phyloP scores from a whole-genome alignment of 2,888 invertebrate species.

The Hofmannophila pseudospretella region DNA sequence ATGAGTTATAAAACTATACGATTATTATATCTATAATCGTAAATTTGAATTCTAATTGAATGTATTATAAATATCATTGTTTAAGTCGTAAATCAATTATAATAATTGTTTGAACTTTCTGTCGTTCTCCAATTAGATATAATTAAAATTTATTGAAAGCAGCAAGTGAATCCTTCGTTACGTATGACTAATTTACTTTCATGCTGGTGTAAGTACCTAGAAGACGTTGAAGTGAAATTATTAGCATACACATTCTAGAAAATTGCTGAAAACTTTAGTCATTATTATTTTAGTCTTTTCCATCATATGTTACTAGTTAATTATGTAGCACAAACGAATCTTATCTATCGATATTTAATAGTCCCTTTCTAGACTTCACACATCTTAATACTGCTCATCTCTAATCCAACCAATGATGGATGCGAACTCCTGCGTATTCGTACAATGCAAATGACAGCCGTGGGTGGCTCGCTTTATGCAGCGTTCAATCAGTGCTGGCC shows the following conservation, averaged over 20 bases:
- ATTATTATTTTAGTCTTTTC: too few species aligned
- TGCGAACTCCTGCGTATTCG: slow-evolving; percentile 12
- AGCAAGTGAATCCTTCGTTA: slow-evolving; percentile 53
- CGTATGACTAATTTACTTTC: too few species aligned
- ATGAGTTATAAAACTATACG: not conserved
- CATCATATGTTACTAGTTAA: too few species aligned
- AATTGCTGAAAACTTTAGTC: too few species aligned
- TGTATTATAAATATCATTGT: slow-evolving; percentile 13
- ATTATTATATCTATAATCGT: not conserved
- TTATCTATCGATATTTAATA: too few species aligned
- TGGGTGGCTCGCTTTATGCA: slow-evolving; percentile 63
- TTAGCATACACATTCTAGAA: too few species aligned
- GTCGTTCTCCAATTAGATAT: slow-evolving; percentile 49
- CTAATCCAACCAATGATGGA: not conserved
- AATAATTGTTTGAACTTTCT: slow-evolving; percentile 30
- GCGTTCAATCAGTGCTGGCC: slow-evolving; percentile 60
- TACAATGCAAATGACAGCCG: slow-evolving; percentile 51
- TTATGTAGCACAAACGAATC: too few species aligned
- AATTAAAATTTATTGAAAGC: slow-evolving; percentile 56
- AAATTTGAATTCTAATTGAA: not conserved
- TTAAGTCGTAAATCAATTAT: slow-evolving; percentile 23
- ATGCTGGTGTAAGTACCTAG: too few species aligned
- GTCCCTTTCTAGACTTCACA: slow-evolving; percentile 19
- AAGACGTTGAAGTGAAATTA: too few species aligned
- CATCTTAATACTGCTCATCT: not conserved